phyloP scores from a whole-genome alignment of 2,113 vertebrate species.

The Delphinus delphis region DNA sequence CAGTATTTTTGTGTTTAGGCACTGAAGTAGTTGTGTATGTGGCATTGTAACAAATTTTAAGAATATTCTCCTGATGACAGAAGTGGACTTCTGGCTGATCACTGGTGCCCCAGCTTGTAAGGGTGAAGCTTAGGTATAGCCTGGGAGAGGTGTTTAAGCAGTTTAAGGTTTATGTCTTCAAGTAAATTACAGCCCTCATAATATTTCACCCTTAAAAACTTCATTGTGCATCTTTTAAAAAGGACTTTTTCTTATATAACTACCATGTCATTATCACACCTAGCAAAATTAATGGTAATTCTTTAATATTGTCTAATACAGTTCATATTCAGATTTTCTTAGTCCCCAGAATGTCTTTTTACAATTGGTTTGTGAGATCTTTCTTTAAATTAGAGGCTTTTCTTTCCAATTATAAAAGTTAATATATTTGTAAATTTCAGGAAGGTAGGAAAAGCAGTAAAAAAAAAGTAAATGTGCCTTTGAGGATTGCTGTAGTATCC shows the following conservation, averaged over 20 bases:
- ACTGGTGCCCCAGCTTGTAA: neutral
- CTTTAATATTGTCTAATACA: neutral
- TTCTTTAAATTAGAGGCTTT: slow-evolving; percentile 17
- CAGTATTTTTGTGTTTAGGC: neutral
- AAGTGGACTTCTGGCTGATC: neutral
- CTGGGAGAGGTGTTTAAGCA: neutral
- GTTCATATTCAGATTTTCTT: neutral
- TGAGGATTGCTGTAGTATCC: neutral
- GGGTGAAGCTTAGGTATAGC: neutral
- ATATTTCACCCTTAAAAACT: neutral
- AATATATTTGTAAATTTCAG: neutral
- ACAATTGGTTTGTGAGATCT: neutral
- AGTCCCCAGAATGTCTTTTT: neutral
- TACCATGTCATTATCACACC: neutral
- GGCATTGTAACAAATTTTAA: neutral
- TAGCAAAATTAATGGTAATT: neutral
- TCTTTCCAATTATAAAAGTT: neutral
- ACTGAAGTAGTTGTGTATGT: neutral
- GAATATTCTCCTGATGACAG: neutral
- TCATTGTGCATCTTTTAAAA: neutral
- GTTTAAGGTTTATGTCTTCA: neutral
- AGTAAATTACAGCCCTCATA: neutral
- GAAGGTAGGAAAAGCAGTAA: neutral
- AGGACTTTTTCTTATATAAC: neutral
- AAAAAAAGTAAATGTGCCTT: neutral